phyloP scores from a whole-genome alignment of 2,113 vertebrate species.

The Hymenochirus boettgeri region DNA sequence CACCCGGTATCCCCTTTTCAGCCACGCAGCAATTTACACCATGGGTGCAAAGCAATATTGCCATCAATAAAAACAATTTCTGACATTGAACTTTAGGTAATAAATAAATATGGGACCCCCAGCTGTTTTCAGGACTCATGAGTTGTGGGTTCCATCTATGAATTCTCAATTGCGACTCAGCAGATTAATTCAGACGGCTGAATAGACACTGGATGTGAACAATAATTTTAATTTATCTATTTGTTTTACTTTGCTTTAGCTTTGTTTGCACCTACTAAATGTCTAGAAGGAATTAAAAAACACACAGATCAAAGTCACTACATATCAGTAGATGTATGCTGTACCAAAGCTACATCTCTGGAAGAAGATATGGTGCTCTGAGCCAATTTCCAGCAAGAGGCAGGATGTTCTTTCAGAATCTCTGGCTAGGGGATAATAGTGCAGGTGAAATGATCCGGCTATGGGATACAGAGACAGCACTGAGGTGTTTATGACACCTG shows the following conservation, averaged over 20 bases:
- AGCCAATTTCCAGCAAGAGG: neutral
- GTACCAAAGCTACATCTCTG: neutral
- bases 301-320: neutral
- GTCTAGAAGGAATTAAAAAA: neutral
- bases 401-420: neutral
- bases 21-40: no score
- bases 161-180: no score
- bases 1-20: no score
- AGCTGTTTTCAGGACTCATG: no score
- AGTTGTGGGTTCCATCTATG: no score
- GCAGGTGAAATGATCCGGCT: neutral
- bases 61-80: no score
- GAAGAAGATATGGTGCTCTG: constrained; percentile 5
- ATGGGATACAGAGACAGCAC: constrained; percentile 1
- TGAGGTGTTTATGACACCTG: constrained; percentile 6
- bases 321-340: neutral
- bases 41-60: no score
- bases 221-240: neutral
- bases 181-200: no score
- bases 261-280: constrained; percentile 1
- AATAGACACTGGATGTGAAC: neutral
- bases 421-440: neutral
- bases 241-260: no score
- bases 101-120: no score
- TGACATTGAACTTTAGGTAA: no score